Evolutionary conservation across 53 echinoderm and acorn worm genomes (phyloP), one percentile per base, ranked within the genome.

Genomic region (Crossaster papposus): DNA sequence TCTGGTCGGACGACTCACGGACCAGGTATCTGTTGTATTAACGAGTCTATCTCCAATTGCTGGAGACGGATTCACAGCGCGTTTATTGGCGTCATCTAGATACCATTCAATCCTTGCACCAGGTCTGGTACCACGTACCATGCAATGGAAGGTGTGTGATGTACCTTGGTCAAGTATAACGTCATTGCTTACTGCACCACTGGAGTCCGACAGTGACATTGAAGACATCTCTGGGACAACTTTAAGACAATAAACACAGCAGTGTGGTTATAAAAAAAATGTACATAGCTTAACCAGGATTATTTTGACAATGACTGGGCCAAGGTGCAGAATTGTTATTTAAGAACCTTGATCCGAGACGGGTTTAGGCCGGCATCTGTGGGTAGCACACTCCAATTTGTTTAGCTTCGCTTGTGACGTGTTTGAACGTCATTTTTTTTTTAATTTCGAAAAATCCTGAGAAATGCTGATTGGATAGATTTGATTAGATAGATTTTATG

Each of bases 91-190:
- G 26, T 54, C 54, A 64, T 77, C 51, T 29, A 84, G 1, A 72
- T 84, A 91, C 91, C 91, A 91, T 62, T 51, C 24, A 36, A 91
- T 91, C 2, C 62, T 51, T 18, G 78, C 91, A 51, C 65, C 29
- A 10, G 90, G 90, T 31, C 52, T 75, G 64, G 85, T 65, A 54
- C 70, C 54, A 31, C 12, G 38, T 22, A 84, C 91, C 68, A 17
- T 20, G 83, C 90, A 90, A 4, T 2, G 37, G 53, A 91, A 55
- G 0, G n/a, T 1, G 3, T 80, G 55, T 23, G 4, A 32, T 20
- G 24, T 44, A 22, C 26, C 78, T 23, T 78, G 50, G 24, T 50
- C 34, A 50, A 78, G 44, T 24, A 20, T n/a, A 4, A 58, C 58
- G 15, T 4, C 58, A 26, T 11, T 51, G 6, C 22, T 10, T 0